Base-by-base conservation (phyloP, 2,888 invertebrate genomes). In the Argyra leucocephala region DNA sequence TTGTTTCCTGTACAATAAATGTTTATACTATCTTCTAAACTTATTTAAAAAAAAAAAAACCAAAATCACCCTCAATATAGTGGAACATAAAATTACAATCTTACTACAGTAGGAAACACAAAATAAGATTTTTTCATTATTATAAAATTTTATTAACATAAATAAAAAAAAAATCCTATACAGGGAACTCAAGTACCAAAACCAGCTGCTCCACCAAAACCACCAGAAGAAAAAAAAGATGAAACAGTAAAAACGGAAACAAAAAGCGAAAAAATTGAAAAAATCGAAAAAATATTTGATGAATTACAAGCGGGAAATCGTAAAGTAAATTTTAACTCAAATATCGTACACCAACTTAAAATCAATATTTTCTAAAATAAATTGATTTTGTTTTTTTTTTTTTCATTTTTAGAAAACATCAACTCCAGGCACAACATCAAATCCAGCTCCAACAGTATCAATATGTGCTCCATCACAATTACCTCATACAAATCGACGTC, bases 241-340 rank as follows among this genome's bases (percentile, higher is more conserved):
- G 48, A 48, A 48, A n/a, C 9, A 18, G 57, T 72, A 69, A 31
- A 73, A 74, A 1, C 61, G 72, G 61, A 70, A 10, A 61, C 64
- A 5, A 65, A 65, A 23, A 23, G 31, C 3, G 77, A 77, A 62
- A 78, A 77, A 63, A 75, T 76, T 57, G 78, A 78, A 64, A 78
- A 78, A 68, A 78, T 77, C n/a, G 78, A 78, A 63, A 78, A 78
- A 70, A 76, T 78, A 3, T 77, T 78, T 62, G 79, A 79, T 67
- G 78, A 78, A 69, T 76, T 63, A 22, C 63, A 65, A 5, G 63
- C 67, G 10, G 36, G 64, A 12, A 66, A 67, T 62, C 64, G 64
- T 22, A 66, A 65, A 66, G 68, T 68, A 60, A 31, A 22, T 48
- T 22, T 18, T 3, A 15, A 9, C 31, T 31, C 10, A 31, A 31